phyloP scores from a whole-genome alignment of 2,888 invertebrate genomes.

The Bugulina stolonifera region DNA sequence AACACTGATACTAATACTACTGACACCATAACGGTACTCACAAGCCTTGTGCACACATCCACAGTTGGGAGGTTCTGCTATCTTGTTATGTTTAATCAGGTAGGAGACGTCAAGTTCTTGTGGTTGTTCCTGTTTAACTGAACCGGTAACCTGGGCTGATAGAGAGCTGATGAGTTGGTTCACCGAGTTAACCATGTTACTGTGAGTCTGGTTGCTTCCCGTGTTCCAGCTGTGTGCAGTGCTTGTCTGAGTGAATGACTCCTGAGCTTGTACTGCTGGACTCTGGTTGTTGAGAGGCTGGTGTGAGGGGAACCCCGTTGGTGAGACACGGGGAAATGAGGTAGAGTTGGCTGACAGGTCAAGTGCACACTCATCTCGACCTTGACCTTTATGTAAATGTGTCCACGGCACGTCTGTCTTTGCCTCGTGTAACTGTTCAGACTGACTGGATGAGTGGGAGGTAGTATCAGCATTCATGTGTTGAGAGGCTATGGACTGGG shows the following conservation, averaged over 20 bases:
- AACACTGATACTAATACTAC: too few species aligned
- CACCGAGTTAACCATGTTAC: not conserved
- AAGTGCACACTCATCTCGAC: not conserved
- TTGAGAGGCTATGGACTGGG: not conserved
- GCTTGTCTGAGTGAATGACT: not conserved
- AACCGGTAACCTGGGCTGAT: not conserved
- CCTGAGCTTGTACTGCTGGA: too few species aligned
- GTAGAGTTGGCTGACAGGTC: slow-evolving; percentile 24
- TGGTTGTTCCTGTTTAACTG: not conserved
- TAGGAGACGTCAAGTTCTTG: not conserved
- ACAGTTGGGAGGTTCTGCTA: slow-evolving; percentile 19
- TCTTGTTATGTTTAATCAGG: slow-evolving; percentile 13
- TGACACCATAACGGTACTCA: too few species aligned
- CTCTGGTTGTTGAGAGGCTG: not conserved
- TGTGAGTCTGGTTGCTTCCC: not conserved
- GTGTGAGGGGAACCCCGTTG: not conserved
- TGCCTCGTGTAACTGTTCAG: not conserved
- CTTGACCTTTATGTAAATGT: not conserved
- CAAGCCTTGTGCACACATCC: slow-evolving; percentile 12
- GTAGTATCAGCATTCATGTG: not conserved
- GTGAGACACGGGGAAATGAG: not conserved
- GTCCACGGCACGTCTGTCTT: not conserved
- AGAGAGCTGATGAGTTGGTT: not conserved
- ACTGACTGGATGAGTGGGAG: not conserved
- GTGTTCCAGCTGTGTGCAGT: not conserved